Percentiles rank a stretch among this genome's conserved stretches.
phyloP scores from a whole-genome alignment of 64 coral and sea anemone species.

The Trachythela sp. region DNA sequence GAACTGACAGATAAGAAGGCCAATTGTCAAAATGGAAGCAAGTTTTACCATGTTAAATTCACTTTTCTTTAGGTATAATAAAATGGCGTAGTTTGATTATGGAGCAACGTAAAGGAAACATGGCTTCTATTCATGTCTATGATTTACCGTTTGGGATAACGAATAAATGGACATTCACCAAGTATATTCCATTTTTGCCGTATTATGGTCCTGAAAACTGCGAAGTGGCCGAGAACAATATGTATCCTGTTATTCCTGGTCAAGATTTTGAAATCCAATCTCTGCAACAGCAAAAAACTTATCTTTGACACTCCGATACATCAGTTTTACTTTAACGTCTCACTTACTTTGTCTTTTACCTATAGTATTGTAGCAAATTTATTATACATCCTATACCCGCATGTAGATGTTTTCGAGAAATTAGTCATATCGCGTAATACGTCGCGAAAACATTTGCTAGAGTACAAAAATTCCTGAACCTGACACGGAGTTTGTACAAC shows the following conservation, averaged over 20 bases:
- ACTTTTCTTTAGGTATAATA: neutral
- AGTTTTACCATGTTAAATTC: neutral
- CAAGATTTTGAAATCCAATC: neutral
- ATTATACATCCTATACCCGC: no score
- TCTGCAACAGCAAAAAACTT: neutral
- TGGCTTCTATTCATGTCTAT: constrained; percentile 39
- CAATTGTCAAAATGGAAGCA: constrained; percentile 2
- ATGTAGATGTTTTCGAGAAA: no score
- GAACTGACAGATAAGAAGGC: no score
- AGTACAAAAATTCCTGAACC: no score
- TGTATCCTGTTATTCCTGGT: neutral
- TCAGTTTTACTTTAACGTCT: no score
- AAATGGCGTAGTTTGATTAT: neutral
- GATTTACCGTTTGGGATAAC: neutral
- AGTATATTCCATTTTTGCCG: constrained; percentile 39
- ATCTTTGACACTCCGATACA: neutral
- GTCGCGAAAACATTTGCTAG: no score
- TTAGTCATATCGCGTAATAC: no score
- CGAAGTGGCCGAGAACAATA: neutral
- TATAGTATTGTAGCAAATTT: no score
- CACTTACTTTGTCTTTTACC: no score
- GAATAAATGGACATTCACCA: neutral
- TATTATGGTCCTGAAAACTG: constrained; percentile 29
- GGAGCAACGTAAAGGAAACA: neutral
- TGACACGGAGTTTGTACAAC: no score